Evolutionary conservation across 2,113 vertebrate species (phyloP), one percentile per base, ranked within the genome.

Genomic region (Pteronura brasiliensis): DNA sequence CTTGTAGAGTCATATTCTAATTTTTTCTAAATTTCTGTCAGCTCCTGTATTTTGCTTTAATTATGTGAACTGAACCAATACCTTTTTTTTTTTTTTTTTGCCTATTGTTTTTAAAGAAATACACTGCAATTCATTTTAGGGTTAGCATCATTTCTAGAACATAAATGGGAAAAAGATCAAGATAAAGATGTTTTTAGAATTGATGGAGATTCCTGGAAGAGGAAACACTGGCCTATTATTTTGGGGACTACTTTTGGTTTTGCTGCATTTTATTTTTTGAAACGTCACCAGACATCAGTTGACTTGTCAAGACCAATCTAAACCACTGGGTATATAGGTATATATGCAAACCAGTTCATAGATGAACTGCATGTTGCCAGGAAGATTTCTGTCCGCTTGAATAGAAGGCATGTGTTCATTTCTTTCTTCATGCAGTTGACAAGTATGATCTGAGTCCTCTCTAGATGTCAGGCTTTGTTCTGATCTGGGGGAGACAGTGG

Each of bases 1-100:
- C 61, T 83, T 79, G 7, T 36, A 87, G 63, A 79, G 3, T 1
- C 27, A 6, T 0, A 13, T 74, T 83, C 23, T 59, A 74, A 21
- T 96, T 80, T 90, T 90, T 52, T 88, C 14, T 86, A 81, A 87
- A 77, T 86, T 96, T 74, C 65, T 82, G 2, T 39, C 49, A 76
- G 31, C 6, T 39, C 15, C 18, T 74, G 0, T 88, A 39, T 71
- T 79, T 95, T 93, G 29, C 39, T 77, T 8, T 92, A 82, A 65
- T 36, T 6, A 29, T 21, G 1, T 76, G 18, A 90, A 39, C 20
- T 55, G 23, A 23, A 42, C 39, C 15, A 55, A 3, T 59, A 0
- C 13, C 1, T 4, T 49, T 49, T 49, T 49, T 34, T 2, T 52
- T n/a, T 69, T 69, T 69, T 69, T 31, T 91, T 84, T 9, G 6